Conservation (phyloP, 2,888 invertebrate genomes). For the Meganola albula region DNA sequence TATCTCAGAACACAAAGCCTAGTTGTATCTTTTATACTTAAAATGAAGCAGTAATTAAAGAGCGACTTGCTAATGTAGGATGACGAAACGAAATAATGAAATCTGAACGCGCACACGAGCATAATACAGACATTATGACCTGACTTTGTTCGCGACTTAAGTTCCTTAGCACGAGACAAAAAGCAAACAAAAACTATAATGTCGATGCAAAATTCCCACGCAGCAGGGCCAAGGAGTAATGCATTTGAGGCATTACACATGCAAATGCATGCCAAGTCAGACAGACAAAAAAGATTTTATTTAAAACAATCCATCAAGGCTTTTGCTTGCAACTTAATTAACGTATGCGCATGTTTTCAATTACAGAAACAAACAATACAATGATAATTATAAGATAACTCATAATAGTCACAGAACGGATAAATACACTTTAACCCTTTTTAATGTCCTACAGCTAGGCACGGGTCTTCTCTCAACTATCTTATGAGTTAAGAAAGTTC, state of each 20-base stretch:
- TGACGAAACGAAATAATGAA: constrained; percentile 10
- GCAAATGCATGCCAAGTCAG: constrained; percentile 60
- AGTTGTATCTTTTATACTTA: too few relatives aligned
- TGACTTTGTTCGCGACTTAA: constrained; percentile 29
- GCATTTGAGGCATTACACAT: constrained; percentile 62
- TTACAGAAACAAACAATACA: constrained; percentile 65
- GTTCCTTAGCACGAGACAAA: constrained; percentile 57
- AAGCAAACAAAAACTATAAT: constrained; percentile 40
- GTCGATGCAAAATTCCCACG: constrained; percentile 58
- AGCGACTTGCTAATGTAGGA: too few relatives aligned
- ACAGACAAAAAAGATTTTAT: constrained; percentile 52
- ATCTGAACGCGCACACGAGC: constrained; percentile 16
- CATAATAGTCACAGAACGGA: too few relatives aligned
- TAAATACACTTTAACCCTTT: too few relatives aligned
- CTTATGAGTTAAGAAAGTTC: too few relatives aligned
- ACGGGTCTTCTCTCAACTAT: too few relatives aligned
- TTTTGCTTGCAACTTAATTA: constrained; percentile 66
- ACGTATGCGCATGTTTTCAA: constrained; percentile 54
- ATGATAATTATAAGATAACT: constrained; percentile 29
- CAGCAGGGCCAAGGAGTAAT: constrained; percentile 46
- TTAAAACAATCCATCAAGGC: constrained; percentile 64
- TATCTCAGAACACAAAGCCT: too few relatives aligned
- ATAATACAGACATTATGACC: constrained; percentile 30
- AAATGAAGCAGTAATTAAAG: too few relatives aligned
- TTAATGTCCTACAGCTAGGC: too few relatives aligned